Base-by-base conservation (phyloP, 2,888 invertebrate genomes). In the Bombyx huttoni region DNA sequence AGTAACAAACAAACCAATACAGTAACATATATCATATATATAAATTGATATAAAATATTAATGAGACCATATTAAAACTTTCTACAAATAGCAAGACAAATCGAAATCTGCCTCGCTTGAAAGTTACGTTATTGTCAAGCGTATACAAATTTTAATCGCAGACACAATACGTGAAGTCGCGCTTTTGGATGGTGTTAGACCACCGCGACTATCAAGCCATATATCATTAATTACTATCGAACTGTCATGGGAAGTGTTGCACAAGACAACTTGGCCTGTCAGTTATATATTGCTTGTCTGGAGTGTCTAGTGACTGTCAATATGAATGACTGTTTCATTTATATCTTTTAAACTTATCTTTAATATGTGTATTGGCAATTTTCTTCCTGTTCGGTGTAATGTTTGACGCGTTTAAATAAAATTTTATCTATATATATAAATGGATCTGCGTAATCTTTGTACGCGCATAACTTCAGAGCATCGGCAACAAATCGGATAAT, bases 151-250 rank as follows among this genome's bases (percentile, higher is more conserved):
- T 40, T 40, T 40, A 40, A 40, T 40, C 9, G 40, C 40, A 40
- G 40, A 40, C 40, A 40, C 12, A 40, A 40, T 40, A 40, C 40
- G 40, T 40, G 12, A 40, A 40, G 8, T 7, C 40, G 52, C 50
- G 53, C 48, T 53, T 59, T 40, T 40, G 40, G 40, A 40, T 40
- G 40, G 40, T 40, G 40, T 62, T 60, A 60, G 56, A 65, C 62
- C 58, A 64, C 55, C 60, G 66, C 59, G 60, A 59, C 64, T 70
- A 63, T 64, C 64, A 55, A 59, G 59, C 54, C 69, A 75, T 76
- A 66, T 68, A 74, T 75, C 74, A 73, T 73, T 71, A 68, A 75
- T 73, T 70, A 70, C 73, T 70, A 75, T 69, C 64, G 65, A 66
- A 69, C 70, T 75, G 73, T 75, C 75, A 75, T 63, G 70, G 64